These are phyloP conservation scores for Adoxophyes honmai DNA, from an alignment of 1,140 invertebrate genomes.

Conservation along the genomic window DNA sequence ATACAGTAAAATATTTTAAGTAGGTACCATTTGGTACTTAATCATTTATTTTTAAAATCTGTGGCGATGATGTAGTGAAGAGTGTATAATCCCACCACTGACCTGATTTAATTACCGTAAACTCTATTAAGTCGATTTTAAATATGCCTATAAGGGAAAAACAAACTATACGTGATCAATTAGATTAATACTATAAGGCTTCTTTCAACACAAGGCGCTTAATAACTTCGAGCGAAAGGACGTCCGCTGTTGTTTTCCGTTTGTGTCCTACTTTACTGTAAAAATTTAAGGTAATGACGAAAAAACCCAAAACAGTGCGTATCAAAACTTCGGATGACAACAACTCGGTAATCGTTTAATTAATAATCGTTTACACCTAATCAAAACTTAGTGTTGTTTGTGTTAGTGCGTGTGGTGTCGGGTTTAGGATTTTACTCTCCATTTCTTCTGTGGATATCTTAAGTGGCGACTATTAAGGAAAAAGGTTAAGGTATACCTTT, in stretches of 20 bases:
- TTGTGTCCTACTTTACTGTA: not conserved
- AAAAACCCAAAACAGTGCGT: not conserved
- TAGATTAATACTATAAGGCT: slow-evolving; percentile 68
- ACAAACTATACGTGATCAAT: slow-evolving; percentile 45
- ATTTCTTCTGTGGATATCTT: too few relatives aligned
- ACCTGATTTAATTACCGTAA: slow-evolving; percentile 10
- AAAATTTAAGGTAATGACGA: not conserved
- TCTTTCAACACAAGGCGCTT: slow-evolving; percentile 52
- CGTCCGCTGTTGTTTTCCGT: slow-evolving; percentile 16
- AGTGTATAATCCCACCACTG: not conserved
- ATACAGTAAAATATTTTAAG: too few relatives aligned
- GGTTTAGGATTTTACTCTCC: too few relatives aligned
- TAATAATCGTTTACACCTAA: too few relatives aligned
- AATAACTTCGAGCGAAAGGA: slow-evolving; percentile 48
- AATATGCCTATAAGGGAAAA: slow-evolving; percentile 7
- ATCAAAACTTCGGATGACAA: not conserved
- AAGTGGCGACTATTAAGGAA: too few relatives aligned
- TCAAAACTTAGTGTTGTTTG: too few relatives aligned
- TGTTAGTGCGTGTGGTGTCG: too few relatives aligned
- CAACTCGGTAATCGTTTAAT: not conserved
- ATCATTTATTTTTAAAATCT: slow-evolving; percentile 31
- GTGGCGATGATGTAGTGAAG: not conserved
- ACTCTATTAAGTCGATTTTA: slow-evolving; percentile 6
- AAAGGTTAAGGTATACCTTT: too few relatives aligned
- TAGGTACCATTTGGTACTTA: too few relatives aligned